Conservation (phyloP, 2,113 vertebrate species). For the cattle (Bos taurus) region DNA sequence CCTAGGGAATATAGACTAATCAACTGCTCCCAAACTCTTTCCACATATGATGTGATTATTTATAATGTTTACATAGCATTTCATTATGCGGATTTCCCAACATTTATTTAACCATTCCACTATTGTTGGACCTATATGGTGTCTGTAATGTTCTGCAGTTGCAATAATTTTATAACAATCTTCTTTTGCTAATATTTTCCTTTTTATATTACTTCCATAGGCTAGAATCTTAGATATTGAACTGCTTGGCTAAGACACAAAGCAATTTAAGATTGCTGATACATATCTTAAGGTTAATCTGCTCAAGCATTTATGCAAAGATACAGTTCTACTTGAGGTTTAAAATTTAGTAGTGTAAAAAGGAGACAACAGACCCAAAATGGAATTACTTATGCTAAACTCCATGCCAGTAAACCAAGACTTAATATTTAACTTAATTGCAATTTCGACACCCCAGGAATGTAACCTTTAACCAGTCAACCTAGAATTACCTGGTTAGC, state of each 20-base stretch:
- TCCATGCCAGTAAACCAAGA: background rate
- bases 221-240: background rate
- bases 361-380: background rate
- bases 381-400: background rate
- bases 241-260: background rate
- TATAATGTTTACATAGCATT: background rate
- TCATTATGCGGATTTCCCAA: background rate
- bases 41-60: background rate
- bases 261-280: background rate
- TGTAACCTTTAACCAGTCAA: background rate
- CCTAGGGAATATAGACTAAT: background rate
- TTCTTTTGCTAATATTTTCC: background rate
- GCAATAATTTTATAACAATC: background rate
- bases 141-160: background rate
- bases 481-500: background rate
- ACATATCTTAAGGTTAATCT: conserved; percentile 1
- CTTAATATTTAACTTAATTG: background rate
- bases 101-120: background rate
- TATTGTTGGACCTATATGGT: background rate
- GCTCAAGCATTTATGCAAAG: background rate
- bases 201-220: background rate
- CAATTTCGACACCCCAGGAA: background rate
- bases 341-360: conserved; percentile 2
- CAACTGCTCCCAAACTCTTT: background rate
- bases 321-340: background rate